A percentile compares a stretch with the other conserved stretches of the same genome.
Conservation (phyloP, 2,113 vertebrate genomes). For the Phainopepla nitens region DNA sequence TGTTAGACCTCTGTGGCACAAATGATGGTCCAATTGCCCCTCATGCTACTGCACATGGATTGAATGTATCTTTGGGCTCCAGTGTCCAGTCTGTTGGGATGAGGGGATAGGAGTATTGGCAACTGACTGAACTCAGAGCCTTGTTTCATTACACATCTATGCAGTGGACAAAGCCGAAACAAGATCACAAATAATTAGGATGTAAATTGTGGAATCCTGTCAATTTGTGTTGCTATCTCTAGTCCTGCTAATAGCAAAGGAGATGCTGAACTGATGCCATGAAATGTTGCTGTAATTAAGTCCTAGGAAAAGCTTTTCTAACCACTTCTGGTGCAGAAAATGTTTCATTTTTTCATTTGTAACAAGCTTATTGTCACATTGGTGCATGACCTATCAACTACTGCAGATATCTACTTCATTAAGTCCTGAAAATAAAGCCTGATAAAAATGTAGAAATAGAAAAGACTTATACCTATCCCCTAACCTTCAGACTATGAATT, state of each 20-base stretch:
- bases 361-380: neutral
- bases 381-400: neutral
- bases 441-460: neutral
- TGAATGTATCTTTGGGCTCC: neutral
- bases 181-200: neutral
- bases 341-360: neutral
- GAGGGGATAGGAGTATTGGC: rapidly evolving
- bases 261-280: neutral
- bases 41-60: neutral
- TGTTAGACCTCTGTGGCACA: neutral
- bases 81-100: neutral
- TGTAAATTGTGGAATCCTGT: neutral
- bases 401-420: neutral
- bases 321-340: neutral
- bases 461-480: neutral
- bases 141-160: neutral
- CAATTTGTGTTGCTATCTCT: neutral
- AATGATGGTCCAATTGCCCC: neutral
- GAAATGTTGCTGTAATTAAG: neutral
- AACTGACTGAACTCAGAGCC: neutral
- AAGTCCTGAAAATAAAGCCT: neutral
- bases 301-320: neutral
- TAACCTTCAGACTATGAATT: neutral
- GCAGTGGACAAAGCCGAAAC: neutral
- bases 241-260: neutral